Evolutionary conservation across 2,888 invertebrate genomes (phyloP).

Genomic region (Aproaerema taeniolella): DNA sequence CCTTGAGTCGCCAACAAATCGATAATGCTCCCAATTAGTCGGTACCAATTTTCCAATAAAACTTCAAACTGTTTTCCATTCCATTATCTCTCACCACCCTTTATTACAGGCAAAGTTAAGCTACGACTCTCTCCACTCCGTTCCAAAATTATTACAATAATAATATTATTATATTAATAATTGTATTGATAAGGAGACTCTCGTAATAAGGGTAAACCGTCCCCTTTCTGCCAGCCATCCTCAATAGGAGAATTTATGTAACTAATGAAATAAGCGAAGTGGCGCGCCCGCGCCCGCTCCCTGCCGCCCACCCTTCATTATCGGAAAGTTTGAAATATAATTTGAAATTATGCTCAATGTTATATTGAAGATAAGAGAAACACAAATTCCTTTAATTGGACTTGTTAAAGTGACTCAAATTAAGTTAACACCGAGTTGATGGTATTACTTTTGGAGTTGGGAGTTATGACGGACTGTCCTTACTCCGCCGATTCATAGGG

Average conservation of each 20-base stretch:
- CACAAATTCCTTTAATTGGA: constrained; percentile 79
- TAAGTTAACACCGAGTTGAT: constrained; percentile 78
- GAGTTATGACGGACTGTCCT: constrained; percentile 73
- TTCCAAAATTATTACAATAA: constrained; percentile 76
- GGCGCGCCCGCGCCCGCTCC: constrained; percentile 51
- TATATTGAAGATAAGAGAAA: constrained; percentile 79
- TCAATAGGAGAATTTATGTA: constrained; percentile 78
- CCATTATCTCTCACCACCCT: constrained; percentile 76
- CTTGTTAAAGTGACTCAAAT: constrained; percentile 78
- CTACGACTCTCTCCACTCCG: constrained; percentile 63
- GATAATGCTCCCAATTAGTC: constrained; percentile 74
- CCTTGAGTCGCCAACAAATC: constrained; percentile 58
- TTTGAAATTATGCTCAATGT: constrained; percentile 79
- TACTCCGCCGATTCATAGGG: constrained; percentile 47
- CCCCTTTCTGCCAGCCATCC: constrained; percentile 76
- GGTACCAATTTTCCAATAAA: constrained; percentile 76
- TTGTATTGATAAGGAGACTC: constrained; percentile 78
- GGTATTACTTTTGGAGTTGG: constrained; percentile 75
- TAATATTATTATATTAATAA: constrained; percentile 78
- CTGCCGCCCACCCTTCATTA: constrained; percentile 72
- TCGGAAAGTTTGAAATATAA: constrained; percentile 79
- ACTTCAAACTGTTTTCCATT: constrained; percentile 78
- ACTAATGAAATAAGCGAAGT: constrained; percentile 78
- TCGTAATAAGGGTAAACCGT: constrained; percentile 78
- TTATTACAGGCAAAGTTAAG: constrained; percentile 75